These are phyloP conservation scores for Naso thynnoides DNA, from an alignment of 2,797 vertebrate genomes.

Conservation along the genomic window DNA sequence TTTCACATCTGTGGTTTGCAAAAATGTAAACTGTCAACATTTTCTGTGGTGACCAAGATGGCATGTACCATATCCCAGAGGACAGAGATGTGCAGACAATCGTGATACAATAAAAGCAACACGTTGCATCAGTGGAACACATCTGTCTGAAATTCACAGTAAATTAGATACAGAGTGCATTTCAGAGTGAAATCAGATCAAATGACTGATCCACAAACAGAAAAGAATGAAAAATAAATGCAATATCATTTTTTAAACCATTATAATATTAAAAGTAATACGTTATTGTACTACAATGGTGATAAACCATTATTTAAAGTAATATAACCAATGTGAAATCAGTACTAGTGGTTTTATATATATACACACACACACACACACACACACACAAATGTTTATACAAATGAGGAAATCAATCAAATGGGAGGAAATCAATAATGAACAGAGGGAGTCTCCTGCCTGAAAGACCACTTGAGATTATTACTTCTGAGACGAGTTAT, in stretches of 20 bases:
- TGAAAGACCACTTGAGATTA: background rate
- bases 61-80: conserved; percentile 43
- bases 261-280: background rate
- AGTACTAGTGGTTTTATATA: background rate
- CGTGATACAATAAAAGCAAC: conserved; percentile 16
- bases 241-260: too few species aligned
- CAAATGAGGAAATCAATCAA: too few species aligned
- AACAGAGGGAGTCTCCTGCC: too few species aligned
- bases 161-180: background rate
- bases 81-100: conserved; percentile 34
- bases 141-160: conserved; percentile 17
- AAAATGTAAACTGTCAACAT: too few species aligned
- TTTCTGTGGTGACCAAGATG: too few species aligned
- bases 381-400: background rate
- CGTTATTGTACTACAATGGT: background rate
- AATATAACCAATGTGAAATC: background rate
- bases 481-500: background rate
- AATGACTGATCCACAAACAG: background rate
- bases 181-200: background rate
- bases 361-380: too few species aligned
- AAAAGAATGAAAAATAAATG: too few species aligned
- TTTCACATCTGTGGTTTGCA: too few species aligned
- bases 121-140: conserved; percentile 6
- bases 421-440: background rate
- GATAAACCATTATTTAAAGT: background rate